A percentile compares a stretch with the other conserved stretches of the same genome.
Conservation (phyloP, 2,888 invertebrate species). For the Drosophila anomalipes region DNA sequence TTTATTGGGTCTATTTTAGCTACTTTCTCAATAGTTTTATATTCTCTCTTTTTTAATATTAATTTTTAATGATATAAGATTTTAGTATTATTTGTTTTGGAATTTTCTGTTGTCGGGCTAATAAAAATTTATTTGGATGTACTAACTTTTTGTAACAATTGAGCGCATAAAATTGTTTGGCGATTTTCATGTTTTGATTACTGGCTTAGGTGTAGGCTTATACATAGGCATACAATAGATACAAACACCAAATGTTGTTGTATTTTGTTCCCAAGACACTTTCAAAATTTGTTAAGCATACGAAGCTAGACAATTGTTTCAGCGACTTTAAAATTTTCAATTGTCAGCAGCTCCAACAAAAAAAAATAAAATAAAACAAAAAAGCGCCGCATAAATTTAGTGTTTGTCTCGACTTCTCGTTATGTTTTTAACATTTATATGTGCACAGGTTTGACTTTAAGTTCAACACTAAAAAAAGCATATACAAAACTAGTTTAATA, state of each 20-base stretch:
- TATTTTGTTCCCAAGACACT: conserved; percentile 74
- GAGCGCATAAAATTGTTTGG: conserved; percentile 56
- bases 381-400: conserved; percentile 44
- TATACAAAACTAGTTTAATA: conserved; percentile 75
- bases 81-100: conserved; percentile 18
- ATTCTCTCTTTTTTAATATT: conserved; percentile 22
- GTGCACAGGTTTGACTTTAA: conserved; percentile 80
- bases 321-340: conserved; percentile 13
- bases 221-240: conserved; percentile 53
- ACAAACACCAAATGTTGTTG: conserved; percentile 64
- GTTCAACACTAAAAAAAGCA: conserved; percentile 78
- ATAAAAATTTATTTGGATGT: conserved; percentile 49
- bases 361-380: background rate
- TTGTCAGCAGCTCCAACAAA: conserved; percentile 29
- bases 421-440: conserved; percentile 78
- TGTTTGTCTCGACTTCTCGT: conserved; percentile 32
- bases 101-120: conserved; percentile 42
- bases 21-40: conserved; percentile 52
- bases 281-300: conserved; percentile 33
- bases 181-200: conserved; percentile 29
- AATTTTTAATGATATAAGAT: conserved; percentile 46
- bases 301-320: conserved; percentile 31
- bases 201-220: conserved; percentile 35
- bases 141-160: conserved; percentile 31
- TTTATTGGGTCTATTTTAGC: conserved; percentile 32